Evolutionary conservation across 2,797 vertebrate species (phyloP).

Genomic region (Parambassis ranga): DNA sequence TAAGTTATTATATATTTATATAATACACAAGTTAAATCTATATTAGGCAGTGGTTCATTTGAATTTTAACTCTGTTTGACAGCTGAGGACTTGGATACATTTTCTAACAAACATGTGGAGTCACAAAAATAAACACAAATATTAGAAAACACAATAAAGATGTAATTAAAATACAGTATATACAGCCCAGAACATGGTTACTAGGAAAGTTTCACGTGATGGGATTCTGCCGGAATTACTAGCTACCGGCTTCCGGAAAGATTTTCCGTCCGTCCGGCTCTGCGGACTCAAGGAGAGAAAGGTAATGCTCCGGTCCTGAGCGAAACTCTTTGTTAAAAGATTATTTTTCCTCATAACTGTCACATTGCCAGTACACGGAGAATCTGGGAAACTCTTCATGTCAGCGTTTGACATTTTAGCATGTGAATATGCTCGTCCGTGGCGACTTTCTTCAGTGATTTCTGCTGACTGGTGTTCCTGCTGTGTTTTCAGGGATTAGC

Average conservation of each 20-base stretch:
- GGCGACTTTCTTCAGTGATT: slow-evolving; percentile 48
- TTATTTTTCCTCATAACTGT: slow-evolving; percentile 30
- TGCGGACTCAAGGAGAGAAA: slow-evolving; percentile 93
- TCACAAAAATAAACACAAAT: neutral
- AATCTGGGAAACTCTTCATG: fast-evolving
- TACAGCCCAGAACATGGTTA: neutral
- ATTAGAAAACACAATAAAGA: neutral
- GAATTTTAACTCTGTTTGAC: too few species aligned
- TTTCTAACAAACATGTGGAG: too few species aligned
- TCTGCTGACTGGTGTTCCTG: slow-evolving; percentile 46
- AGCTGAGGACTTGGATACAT: too few species aligned
- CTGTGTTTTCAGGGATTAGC: slow-evolving; percentile 75
- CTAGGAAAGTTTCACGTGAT: slow-evolving; percentile 65
- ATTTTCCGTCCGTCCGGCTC: slow-evolving; percentile 90
- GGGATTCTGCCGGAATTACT: slow-evolving; percentile 77
- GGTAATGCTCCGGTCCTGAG: slow-evolving; percentile 76
- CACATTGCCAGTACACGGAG: slow-evolving; percentile 3
- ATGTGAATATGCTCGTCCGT: neutral
- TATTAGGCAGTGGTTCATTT: too few species aligned
- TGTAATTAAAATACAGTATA: neutral
- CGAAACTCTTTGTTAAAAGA: slow-evolving; percentile 24
- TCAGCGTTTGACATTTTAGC: neutral
- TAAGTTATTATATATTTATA: too few species aligned
- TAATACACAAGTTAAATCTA: too few species aligned
- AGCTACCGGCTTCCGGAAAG: slow-evolving; percentile 88